Conservation (phyloP, 2,888 invertebrate species). For the Hypena proboscidalis region DNA sequence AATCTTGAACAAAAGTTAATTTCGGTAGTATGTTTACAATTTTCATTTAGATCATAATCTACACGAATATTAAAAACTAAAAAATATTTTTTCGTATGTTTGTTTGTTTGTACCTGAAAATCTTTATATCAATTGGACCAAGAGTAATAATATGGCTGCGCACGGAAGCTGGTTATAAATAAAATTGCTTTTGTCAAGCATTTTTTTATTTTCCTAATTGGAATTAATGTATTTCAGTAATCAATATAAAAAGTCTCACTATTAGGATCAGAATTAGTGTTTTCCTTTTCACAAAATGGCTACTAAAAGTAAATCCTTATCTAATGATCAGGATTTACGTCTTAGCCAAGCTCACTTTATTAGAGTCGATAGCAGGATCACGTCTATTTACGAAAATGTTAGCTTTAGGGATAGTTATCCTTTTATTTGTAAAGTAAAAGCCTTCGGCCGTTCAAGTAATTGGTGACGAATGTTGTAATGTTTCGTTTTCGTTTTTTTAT, state of each 20-base stretch:
- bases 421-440: constrained; percentile 20
- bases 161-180: too few relatives aligned
- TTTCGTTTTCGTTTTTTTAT: too few relatives aligned
- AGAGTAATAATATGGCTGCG: too few relatives aligned
- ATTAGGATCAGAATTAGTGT: neutral
- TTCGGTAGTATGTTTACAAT: too few relatives aligned
- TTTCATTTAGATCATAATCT: too few relatives aligned
- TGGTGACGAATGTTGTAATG: constrained; percentile 39
- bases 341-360: constrained; percentile 25
- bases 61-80: too few relatives aligned
- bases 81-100: too few relatives aligned
- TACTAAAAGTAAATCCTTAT: constrained; percentile 20
- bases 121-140: too few relatives aligned
- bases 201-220: too few relatives aligned
- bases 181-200: too few relatives aligned
- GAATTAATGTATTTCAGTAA: constrained; percentile 2
- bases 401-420: constrained; percentile 33
- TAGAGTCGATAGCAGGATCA: constrained; percentile 27
- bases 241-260: constrained; percentile 1
- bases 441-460: constrained; percentile 33
- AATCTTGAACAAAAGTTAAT: neutral
- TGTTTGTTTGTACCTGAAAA: too few relatives aligned
- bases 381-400: constrained; percentile 25
- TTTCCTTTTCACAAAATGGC: constrained; percentile 1
- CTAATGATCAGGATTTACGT: constrained; percentile 35